Conservation (phyloP, 2,888 invertebrate species). For the Tiliacea citrago region DNA sequence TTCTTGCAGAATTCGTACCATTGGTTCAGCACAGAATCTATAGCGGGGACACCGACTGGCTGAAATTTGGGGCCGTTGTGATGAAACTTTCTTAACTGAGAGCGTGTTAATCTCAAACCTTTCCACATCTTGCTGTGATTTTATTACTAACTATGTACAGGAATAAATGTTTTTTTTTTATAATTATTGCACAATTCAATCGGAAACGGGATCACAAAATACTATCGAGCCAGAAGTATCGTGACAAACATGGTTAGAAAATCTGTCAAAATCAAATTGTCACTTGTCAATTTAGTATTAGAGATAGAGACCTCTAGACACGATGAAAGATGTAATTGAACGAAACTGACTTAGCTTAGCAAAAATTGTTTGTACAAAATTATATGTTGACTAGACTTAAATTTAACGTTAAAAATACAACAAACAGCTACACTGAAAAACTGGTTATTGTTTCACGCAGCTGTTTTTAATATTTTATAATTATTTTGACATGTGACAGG, state of each 20-base stretch:
- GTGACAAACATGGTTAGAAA: slow-evolving; percentile 88
- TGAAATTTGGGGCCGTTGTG: slow-evolving; percentile 85
- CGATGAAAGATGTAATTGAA: slow-evolving; percentile 16
- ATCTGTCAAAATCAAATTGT: slow-evolving; percentile 72
- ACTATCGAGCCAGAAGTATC: slow-evolving; percentile 76
- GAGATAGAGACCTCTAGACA: slow-evolving; percentile 44
- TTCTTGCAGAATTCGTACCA: slow-evolving; percentile 93
- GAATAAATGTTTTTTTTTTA: slow-evolving; percentile 66
- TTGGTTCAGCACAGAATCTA: slow-evolving; percentile 91
- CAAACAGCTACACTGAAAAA: neutral
- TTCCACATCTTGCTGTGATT: slow-evolving; percentile 85
- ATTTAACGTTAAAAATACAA: slow-evolving; percentile 4
- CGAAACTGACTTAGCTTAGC: slow-evolving; percentile 16
- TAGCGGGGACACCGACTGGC: slow-evolving; percentile 87
- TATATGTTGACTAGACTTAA: slow-evolving; percentile 7
- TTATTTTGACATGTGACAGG: slow-evolving; percentile 24
- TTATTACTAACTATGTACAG: slow-evolving; percentile 74
- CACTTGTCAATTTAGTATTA: slow-evolving; percentile 49
- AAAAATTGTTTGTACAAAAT: slow-evolving; percentile 5
- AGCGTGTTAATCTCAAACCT: slow-evolving; percentile 86
- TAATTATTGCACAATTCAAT: slow-evolving; percentile 82
- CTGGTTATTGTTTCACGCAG: neutral
- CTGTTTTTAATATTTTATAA: slow-evolving; percentile 9
- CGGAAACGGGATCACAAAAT: slow-evolving; percentile 82
- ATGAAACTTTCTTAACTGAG: slow-evolving; percentile 86